Conservation (phyloP, 2,797 vertebrate species). For the Enteromius radiatus region DNA sequence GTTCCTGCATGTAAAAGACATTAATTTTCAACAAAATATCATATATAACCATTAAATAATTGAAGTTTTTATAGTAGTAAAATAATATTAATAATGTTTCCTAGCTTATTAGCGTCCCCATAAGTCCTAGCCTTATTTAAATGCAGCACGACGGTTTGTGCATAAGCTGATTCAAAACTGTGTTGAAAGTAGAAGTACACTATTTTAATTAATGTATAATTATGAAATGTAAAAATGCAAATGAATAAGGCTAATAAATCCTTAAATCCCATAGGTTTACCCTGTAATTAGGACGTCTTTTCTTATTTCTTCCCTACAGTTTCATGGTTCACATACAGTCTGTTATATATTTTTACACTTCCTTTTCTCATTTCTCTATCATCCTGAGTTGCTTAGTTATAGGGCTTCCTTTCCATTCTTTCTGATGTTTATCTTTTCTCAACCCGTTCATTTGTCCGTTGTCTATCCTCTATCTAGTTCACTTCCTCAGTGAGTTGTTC, state of each 20-base stretch:
- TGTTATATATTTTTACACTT: constrained; percentile 12
- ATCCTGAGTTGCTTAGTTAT: background rate
- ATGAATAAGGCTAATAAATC: constrained; percentile 11
- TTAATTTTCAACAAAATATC: constrained; percentile 54
- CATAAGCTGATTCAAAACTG: constrained; percentile 17
- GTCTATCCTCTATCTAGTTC: background rate
- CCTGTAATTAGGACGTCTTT: constrained; percentile 29
- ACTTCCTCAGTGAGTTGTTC: constrained; percentile 15
- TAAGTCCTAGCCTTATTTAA: constrained; percentile 31
- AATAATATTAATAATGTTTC: constrained; percentile 5
- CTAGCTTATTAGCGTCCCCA: background rate
- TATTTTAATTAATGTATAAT: constrained; percentile 29
- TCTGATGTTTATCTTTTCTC: constrained; percentile 27
- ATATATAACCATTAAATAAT: constrained; percentile 7
- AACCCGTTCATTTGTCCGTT: constrained; percentile 18
- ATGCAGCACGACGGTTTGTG: background rate
- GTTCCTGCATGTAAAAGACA: constrained; percentile 76
- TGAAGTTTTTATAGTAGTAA: background rate
- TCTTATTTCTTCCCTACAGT: constrained; percentile 24
- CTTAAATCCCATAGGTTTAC: constrained; percentile 9
- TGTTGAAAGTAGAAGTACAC: constrained; percentile 11
- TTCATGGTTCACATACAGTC: constrained; percentile 4
- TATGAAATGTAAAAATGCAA: constrained; percentile 42
- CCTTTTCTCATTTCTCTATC: background rate
- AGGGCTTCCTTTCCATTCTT: constrained; percentile 29